Conservation (phyloP, 2,113 vertebrate species). For the Heloderma charlesbogerti region DNA sequence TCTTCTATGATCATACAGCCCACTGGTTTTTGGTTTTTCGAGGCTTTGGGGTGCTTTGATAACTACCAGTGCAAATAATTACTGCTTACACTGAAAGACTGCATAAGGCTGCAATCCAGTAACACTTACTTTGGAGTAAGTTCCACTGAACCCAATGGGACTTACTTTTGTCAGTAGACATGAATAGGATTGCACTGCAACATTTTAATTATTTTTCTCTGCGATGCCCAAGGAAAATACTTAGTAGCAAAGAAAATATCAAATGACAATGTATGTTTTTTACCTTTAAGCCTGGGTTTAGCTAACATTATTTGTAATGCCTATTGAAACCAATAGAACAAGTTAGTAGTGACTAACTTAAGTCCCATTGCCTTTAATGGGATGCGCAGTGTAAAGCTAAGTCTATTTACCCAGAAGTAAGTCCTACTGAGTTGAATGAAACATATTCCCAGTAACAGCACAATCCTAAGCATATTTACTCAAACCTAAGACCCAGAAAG, state of each 20-base stretch:
- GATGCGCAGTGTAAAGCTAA: no score
- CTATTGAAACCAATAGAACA: no score
- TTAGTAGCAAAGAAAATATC: background rate
- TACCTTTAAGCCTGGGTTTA: no score
- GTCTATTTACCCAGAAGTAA: no score
- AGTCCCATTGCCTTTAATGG: no score
- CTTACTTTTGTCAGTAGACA: background rate
- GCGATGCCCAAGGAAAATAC: background rate
- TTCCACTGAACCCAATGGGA: background rate
- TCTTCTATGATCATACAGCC: slow-evolving; percentile 31
- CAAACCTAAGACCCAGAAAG: no score
- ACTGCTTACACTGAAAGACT: slow-evolving; percentile 20
- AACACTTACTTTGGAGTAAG: background rate
- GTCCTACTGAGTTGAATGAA: no score
- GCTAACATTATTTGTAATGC: no score
- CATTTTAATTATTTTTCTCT: slow-evolving; percentile 10
- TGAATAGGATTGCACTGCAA: background rate
- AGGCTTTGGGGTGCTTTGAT: slow-evolving; percentile 4
- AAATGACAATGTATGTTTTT: background rate
- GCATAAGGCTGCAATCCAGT: background rate
- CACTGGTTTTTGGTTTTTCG: background rate
- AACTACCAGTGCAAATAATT: slow-evolving; percentile 6
- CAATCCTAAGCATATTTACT: no score
- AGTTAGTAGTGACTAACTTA: no score
- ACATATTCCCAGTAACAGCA: no score